Conservation (phyloP, 1,140 invertebrate species). For the Cepaea nemoralis region DNA sequence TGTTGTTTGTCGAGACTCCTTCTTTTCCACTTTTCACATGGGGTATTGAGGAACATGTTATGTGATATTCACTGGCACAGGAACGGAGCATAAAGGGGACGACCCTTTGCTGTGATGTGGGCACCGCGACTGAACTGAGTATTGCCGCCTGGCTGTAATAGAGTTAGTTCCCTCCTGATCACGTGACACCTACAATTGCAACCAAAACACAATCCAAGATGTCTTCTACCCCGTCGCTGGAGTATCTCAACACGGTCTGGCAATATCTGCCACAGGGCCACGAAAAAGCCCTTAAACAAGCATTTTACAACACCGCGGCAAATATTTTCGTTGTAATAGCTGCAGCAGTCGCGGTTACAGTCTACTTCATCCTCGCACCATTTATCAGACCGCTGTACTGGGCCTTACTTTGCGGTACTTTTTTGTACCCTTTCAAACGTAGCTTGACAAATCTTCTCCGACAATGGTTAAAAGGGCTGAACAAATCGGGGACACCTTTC, state of each 20-base stretch:
- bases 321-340: constrained; percentile 68
- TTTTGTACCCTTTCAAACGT: constrained; percentile 89
- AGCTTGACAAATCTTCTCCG: constrained; percentile 79
- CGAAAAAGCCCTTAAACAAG: constrained; percentile 80
- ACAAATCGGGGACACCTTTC: constrained; percentile 73
- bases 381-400: constrained; percentile 93
- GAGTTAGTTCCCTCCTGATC: not conserved
- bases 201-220: constrained; percentile 44
- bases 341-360: constrained; percentile 73
- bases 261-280: constrained; percentile 73
- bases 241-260: constrained; percentile 50
- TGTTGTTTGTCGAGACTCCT: no score
- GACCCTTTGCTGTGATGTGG: no score
- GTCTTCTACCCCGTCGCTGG: constrained; percentile 54
- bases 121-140: no score
- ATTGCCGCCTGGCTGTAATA: no score
- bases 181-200: no score
- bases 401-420: constrained; percentile 91
- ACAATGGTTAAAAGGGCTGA: constrained; percentile 77
- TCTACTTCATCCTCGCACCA: constrained; percentile 88
- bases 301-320: constrained; percentile 70
- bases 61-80: no score
- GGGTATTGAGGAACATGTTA: no score
- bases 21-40: no score
- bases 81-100: no score